Percentiles rank a stretch among this genome's conserved stretches.
Evolutionary conservation across 2,797 vertebrate species (phyloP).

Genomic region (Myotis pilosus): DNA sequence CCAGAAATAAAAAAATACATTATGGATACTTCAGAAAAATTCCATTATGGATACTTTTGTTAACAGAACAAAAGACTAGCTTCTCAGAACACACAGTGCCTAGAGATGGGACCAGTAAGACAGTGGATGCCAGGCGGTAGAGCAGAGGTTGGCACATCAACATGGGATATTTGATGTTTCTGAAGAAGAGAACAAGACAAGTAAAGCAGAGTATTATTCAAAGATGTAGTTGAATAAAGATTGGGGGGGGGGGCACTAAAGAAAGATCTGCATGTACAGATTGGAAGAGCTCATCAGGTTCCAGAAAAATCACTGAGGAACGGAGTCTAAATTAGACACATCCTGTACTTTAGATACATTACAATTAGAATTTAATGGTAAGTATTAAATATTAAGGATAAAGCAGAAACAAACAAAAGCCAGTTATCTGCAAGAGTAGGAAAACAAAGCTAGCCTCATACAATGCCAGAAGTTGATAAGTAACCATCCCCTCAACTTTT

Average conservation of each 20-base stretch:
- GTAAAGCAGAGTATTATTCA: not conserved
- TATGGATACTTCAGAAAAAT: not conserved
- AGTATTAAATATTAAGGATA: not conserved
- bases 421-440: not conserved
- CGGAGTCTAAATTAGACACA: not conserved
- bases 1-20: not conserved
- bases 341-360: not conserved
- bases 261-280: not conserved
- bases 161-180: not conserved
- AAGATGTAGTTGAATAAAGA: not conserved
- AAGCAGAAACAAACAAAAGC: constrained; percentile 4
- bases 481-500: not conserved
- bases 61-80: not conserved
- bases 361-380: not conserved
- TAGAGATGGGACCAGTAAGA: not conserved
- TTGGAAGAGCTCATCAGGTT: not conserved
- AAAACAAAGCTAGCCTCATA: not conserved
- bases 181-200: not conserved
- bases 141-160: not conserved
- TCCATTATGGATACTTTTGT: not conserved
- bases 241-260: not conserved
- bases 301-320: not conserved
- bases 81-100: not conserved
- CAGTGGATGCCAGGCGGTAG: not conserved
- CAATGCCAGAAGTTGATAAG: not conserved